A percentile compares a stretch with the other conserved stretches of the same genome.
These are phyloP conservation scores for Solea solea DNA, from an alignment of 2,113 vertebrate species.

Conservation along the genomic window DNA sequence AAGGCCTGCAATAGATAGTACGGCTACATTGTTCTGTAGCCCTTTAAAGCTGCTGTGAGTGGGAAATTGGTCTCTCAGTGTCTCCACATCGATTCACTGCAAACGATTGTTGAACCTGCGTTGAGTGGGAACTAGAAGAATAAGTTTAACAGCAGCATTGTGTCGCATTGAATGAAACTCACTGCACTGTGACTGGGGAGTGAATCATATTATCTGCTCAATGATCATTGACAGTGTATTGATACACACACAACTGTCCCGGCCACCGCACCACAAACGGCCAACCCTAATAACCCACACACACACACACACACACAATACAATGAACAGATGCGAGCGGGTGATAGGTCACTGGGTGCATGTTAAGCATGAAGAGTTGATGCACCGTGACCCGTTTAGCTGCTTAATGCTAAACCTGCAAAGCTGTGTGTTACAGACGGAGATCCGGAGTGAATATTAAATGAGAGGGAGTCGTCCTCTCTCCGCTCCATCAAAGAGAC, in stretches of 20 bases:
- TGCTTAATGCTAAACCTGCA: constrained; percentile 54
- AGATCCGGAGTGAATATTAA: constrained; percentile 8
- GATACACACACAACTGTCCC: no score
- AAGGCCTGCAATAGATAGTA: neutral
- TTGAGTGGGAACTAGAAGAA: no score
- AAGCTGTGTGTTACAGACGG: constrained; percentile 16
- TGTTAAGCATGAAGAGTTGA: constrained; percentile 32
- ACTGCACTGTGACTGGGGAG: no score
- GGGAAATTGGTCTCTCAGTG: constrained; percentile 19
- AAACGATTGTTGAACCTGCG: constrained; percentile 16
- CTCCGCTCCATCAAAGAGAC: constrained; percentile 6
- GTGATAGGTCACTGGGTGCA: constrained; percentile 28
- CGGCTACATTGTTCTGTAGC: neutral
- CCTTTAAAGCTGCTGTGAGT: neutral
- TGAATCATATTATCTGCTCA: no score
- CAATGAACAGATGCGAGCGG: constrained; percentile 34
- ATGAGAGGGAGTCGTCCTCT: constrained; percentile 21
- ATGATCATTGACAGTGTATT: no score
- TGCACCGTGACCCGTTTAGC: constrained; percentile 47
- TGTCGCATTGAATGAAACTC: no score
- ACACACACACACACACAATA: constrained; percentile 2
- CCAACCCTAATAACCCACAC: neutral
- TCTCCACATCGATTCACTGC: constrained; percentile 32
- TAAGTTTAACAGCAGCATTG: no score
- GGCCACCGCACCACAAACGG: neutral